Evolutionary conservation across 2,797 vertebrate genomes (phyloP), one percentile per base, ranked within the genome.

Genomic region (Siniperca scherzeri): DNA sequence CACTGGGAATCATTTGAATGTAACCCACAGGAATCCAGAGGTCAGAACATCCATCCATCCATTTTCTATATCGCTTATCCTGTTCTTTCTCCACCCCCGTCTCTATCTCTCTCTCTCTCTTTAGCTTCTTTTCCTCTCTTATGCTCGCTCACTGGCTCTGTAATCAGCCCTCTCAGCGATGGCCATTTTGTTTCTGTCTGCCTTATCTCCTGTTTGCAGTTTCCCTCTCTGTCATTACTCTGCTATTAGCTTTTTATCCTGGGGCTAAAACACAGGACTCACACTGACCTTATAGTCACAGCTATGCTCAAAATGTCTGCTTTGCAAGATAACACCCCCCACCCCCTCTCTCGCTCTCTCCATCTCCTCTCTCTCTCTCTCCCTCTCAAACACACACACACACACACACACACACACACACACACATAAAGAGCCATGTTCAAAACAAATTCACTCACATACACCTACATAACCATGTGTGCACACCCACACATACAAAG

Each of bases 171-270:
- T 82, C 74, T 89, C 85, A 79, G 81, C n/a, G 14, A 80, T 84
- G 84, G 85, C 78, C 86, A 88, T 91, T 94, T 92, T 92, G 82
- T 91, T 88, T 90, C 85, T 77, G 67, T 81, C 82, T 72, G 68
- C 84, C 89, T 94, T 95, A 93, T 95, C 92, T 89, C 70, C 70
- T 77, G 69, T 84, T 87, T 90, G 87, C 93, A 92, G 91, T 94
- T 93, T 92, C 81, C 88, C 77, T 77, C 90, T 92, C 87, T 94
- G 89, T 93, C 90, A 86, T 90, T 90, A 94, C 80, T 86, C 72
- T 73, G 85, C 77, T 88, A 91, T 94, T 94, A 93, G 89, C 77
- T 78, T 87, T 88, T 81, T 70, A 87, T 95, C 92, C 74, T 77
- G 83, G 56, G 88, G 89, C 88, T 88, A 83, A 90, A 91, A 91